phyloP scores from a whole-genome alignment of 2,797 vertebrate genomes.

The Odontamblyopus lacepedii region DNA sequence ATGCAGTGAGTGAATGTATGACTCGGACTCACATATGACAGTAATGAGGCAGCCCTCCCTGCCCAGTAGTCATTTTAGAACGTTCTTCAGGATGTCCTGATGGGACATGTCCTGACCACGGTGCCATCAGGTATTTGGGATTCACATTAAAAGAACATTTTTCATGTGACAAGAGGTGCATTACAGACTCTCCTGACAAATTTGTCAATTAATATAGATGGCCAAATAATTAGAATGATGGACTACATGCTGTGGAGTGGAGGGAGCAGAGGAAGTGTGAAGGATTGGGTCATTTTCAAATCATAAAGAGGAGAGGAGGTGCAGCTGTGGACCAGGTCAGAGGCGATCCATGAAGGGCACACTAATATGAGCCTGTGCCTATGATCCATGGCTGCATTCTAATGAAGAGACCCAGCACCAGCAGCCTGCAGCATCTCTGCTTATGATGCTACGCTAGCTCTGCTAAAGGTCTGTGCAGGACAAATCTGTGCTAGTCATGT shows the following conservation, averaged over 20 bases:
- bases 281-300: conserved; percentile 55
- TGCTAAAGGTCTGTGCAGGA: conserved; percentile 14
- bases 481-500: background rate
- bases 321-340: conserved; percentile 61
- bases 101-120: conserved; percentile 21
- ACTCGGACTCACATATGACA: conserved; percentile 18
- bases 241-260: conserved; percentile 40
- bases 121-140: conserved; percentile 16
- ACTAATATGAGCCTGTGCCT: conserved; percentile 58
- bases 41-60: conserved; percentile 65
- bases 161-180: conserved; percentile 52
- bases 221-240: conserved; percentile 67
- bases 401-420: conserved; percentile 63
- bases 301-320: conserved; percentile 58
- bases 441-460: conserved; percentile 34
- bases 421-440: conserved; percentile 43
- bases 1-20: conserved; percentile 61
- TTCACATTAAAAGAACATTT: conserved; percentile 36
- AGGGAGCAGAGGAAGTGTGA: conserved; percentile 34
- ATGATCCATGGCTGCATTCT: conserved; percentile 63
- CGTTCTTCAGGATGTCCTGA: conserved; percentile 33
- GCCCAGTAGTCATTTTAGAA: conserved; percentile 61
- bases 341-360: conserved; percentile 60
- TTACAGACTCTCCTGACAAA: conserved; percentile 52
- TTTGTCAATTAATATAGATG: conserved; percentile 62